Evolutionary conservation across 1,140 invertebrate genomes (phyloP), one percentile per base, ranked within the genome.

Genomic region (Eufriesea mexicana): DNA sequence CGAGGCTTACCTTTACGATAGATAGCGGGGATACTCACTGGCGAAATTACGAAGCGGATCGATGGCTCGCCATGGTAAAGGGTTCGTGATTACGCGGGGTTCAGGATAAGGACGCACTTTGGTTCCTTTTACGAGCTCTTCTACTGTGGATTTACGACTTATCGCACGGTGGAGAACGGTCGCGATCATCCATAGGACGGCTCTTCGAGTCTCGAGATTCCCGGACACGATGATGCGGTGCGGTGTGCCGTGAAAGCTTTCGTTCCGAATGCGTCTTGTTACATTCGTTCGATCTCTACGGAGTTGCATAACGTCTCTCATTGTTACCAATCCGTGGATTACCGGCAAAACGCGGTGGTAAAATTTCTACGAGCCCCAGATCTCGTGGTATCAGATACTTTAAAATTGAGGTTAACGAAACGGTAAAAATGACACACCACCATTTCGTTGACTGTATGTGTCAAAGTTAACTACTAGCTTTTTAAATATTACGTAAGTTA

Each of bases 51-150:
- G 74, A 84, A 87, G 78, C 67, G 85, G 59, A 90, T 92, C 91
- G 90, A 93, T 91, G 82, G 82, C 71, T 84, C 83, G 74, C 45
- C 71, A 55, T 25, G 80, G 83, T 84, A 91, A 92, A 92, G 91
- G 90, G 90, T 93, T 93, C 88, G 91, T 92, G 92, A 94, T 94
- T 93, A 92, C 90, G 89, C 85, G 82, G 84, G 83, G 61, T 83
- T 72, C 85, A 67, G 84, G 80, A 88, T 90, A 91, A 91, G 87
- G 87, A 90, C 90, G 85, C 71, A 84, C 86, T 89, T 91, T 89
- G 88, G 86, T 90, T 85, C 89, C 91, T 89, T 92, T 93, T 93
- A 92, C 90, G 91, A 91, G 84, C 89, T 91, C 91, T 91, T 89
- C 89, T 88, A 91, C 90, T 85, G 79, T 87, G 90, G 85, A 93